Percentiles rank a stretch among this genome's conserved stretches.
These are phyloP conservation scores for Mesoclemmys tuberculata DNA, from an alignment of 2,113 vertebrate genomes.

Conservation along the genomic window DNA sequence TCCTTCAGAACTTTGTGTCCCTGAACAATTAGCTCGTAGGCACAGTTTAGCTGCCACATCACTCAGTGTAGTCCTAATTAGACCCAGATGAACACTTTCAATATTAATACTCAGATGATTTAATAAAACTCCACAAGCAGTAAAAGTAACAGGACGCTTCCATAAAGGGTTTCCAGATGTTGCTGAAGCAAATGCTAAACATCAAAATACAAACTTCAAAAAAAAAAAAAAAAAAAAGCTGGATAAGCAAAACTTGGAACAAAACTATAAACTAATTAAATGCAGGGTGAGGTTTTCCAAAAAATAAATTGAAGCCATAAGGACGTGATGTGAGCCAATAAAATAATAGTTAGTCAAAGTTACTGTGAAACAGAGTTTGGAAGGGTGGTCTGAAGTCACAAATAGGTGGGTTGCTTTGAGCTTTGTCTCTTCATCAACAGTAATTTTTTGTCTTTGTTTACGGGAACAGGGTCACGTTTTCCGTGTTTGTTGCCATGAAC, in stretches of 20 bases:
- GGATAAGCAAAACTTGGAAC: slow-evolving; percentile 79
- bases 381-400: slow-evolving; percentile 49
- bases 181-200: slow-evolving; percentile 80
- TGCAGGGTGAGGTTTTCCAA: slow-evolving; percentile 77
- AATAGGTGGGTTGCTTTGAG: slow-evolving; percentile 22
- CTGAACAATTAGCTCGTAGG: slow-evolving; percentile 60
- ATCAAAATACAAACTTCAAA: slow-evolving; percentile 80
- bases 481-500: slow-evolving; percentile 32
- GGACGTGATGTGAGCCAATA: slow-evolving; percentile 80
- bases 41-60: slow-evolving; percentile 78
- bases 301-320: slow-evolving; percentile 90
- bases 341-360: slow-evolving; percentile 78
- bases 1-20: slow-evolving; percentile 59
- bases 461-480: neutral
- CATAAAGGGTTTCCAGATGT: slow-evolving; percentile 83
- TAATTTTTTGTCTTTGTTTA: slow-evolving; percentile 30
- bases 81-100: slow-evolving; percentile 82
- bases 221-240: slow-evolving; percentile 55
- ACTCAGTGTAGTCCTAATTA: slow-evolving; percentile 83
- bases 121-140: slow-evolving; percentile 81
- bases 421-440: slow-evolving; percentile 50
- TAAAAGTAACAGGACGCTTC: slow-evolving; percentile 78
- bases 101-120: slow-evolving; percentile 77
- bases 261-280: slow-evolving; percentile 86
- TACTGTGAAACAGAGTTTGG: slow-evolving; percentile 77